Conservation (phyloP, 2,888 invertebrate species). For the Piscicola geometra region DNA sequence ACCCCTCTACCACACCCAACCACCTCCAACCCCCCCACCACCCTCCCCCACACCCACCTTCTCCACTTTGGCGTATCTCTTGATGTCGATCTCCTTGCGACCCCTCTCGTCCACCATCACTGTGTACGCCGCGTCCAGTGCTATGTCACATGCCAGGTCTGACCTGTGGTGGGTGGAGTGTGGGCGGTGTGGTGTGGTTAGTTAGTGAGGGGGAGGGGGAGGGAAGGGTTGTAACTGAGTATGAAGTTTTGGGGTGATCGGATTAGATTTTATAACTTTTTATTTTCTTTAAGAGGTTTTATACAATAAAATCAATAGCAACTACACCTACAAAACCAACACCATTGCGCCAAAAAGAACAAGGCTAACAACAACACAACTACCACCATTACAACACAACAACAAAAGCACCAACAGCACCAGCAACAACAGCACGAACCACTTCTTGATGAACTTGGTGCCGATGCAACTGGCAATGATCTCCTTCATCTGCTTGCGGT, state of each 20-base stretch:
- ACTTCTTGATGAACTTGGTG: conserved; percentile 92
- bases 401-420: background rate
- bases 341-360: background rate
- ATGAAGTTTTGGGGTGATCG: background rate
- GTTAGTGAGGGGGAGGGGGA: too few species aligned
- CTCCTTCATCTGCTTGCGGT: conserved; percentile 73
- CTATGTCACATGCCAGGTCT: conserved; percentile 89
- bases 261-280: background rate
- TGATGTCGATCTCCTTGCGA: conserved; percentile 90
- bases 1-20: conserved; percentile 46
- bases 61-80: conserved; percentile 87
- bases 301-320: too few species aligned
- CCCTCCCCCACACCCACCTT: conserved; percentile 53
- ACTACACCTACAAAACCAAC: background rate
- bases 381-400: background rate
- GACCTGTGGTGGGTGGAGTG: conserved; percentile 59
- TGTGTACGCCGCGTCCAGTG: conserved; percentile 87
- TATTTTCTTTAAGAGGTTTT: too few species aligned
- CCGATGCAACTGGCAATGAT: conserved; percentile 88
- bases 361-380: background rate
- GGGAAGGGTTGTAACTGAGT: background rate
- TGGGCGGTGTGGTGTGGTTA: too few species aligned
- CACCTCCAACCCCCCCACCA: conserved; percentile 58
- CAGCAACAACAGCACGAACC: too few species aligned
- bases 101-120: conserved; percentile 79